Evolutionary conservation across 2,888 invertebrate genomes (phyloP).

Genomic region (Arctia plantaginis): DNA sequence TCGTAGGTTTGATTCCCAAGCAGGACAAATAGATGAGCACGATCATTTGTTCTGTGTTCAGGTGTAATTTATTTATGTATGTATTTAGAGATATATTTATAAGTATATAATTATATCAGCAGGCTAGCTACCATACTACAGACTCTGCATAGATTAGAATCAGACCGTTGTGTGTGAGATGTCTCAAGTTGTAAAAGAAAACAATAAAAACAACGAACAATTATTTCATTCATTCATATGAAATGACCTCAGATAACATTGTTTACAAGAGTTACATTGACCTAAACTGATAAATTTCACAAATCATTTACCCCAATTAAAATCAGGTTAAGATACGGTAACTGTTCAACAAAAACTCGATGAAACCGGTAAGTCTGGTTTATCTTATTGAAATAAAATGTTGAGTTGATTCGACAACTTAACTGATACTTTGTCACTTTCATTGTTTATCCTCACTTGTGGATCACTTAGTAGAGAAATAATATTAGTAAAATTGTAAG

Average conservation of each 20-base stretch:
- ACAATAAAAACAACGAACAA: background rate
- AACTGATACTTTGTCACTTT: slow-evolving; percentile 35
- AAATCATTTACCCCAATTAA: slow-evolving; percentile 18
- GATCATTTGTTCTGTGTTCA: too few species aligned
- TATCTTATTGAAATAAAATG: slow-evolving; percentile 20
- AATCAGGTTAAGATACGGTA: slow-evolving; percentile 22
- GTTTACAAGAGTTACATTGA: slow-evolving; percentile 1
- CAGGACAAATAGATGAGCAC: too few species aligned
- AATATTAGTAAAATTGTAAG: background rate
- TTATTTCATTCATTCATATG: background rate
- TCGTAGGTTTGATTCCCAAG: too few species aligned
- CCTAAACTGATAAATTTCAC: slow-evolving; percentile 13
- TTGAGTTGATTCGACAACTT: slow-evolving; percentile 41
- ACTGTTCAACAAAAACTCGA: slow-evolving; percentile 8
- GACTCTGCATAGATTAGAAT: too few species aligned
- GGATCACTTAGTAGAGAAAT: background rate
- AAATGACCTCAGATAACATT: background rate
- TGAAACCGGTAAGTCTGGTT: slow-evolving; percentile 17
- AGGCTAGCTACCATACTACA: too few species aligned
- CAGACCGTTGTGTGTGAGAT: too few species aligned
- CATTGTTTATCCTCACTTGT: background rate
- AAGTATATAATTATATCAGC: too few species aligned
- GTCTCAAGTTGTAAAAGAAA: too few species aligned
- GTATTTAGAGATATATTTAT: too few species aligned
- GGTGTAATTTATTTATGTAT: too few species aligned